phyloP scores from a whole-genome alignment of 2,113 vertebrate species.

The Plecotus auritus region DNA sequence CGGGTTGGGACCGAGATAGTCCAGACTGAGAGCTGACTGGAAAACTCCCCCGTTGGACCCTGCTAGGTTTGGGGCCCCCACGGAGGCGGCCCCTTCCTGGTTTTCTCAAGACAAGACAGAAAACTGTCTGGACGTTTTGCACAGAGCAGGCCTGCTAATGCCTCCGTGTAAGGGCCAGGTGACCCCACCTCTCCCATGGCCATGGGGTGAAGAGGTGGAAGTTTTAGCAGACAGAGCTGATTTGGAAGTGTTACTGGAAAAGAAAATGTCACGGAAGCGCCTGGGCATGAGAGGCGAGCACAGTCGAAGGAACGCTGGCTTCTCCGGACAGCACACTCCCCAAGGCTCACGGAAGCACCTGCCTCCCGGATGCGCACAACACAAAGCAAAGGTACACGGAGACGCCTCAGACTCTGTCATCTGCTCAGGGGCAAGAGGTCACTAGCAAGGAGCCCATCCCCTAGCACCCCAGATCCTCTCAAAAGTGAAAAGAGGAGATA shows the following conservation, averaged over 20 bases:
- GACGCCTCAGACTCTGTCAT: neutral
- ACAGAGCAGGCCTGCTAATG: neutral
- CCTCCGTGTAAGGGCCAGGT: neutral
- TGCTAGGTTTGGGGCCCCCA: neutral
- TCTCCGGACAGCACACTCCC: neutral
- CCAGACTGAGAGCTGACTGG: neutral
- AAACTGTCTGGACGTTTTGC: neutral
- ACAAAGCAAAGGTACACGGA: neutral
- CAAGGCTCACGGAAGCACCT: neutral
- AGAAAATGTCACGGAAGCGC: neutral
- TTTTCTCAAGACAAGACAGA: neutral
- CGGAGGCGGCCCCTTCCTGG: neutral
- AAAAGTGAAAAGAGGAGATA: neutral
- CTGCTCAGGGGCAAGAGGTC: neutral
- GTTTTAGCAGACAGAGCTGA: neutral
- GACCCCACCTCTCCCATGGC: neutral
- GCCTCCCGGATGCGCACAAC: neutral
- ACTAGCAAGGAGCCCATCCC: neutral
- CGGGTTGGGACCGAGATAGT: neutral
- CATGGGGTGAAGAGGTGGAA: neutral
- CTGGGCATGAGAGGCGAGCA: neutral
- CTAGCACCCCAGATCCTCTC: neutral
- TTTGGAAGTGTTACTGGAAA: neutral
- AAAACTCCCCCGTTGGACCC: neutral
- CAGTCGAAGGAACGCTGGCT: rapidly evolving